Base-by-base conservation (phyloP, 2,113 vertebrate species). In the Aptenodytes forsteri region DNA sequence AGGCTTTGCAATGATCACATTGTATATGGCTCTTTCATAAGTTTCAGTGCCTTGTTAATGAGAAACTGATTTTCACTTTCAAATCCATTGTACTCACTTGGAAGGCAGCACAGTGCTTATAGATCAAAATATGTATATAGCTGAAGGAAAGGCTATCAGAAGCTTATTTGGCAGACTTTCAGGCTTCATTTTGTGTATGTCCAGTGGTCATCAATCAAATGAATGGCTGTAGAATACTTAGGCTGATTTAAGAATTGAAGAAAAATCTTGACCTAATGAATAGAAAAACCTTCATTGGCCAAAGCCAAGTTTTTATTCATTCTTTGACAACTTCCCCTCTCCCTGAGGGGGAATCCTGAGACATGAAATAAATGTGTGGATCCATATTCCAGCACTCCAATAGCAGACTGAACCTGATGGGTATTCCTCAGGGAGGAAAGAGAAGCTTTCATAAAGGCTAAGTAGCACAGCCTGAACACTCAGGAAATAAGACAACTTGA, bases 361-460 rank as follows among this genome's bases (percentile, higher is more conserved):
- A 80, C 22, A 54, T 0, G 0, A 89, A 93, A 73, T 83, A 87
- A 93, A 90, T 83, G 62, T 70, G 78, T 90, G 82, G 75, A 86
- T 93, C 90, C 38, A 27, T 93, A 90, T 95, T 93, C 71, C 30
- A 80, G 90, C 71, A 83, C 49, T 94, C 66, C 54, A 91, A 77
- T 4, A 92, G 75, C 79, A 95, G 87, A 92, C 71, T 25, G 20
- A 92, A 79, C 85, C 79, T 96, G 95, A 97, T 92, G 97, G 96
- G 88, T 97, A 83, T 86, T 96, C 92, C 93, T 90, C 79, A 71
- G 96, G 95, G 96, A 94, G 32, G 84, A 91, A 80, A 96, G 47
- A 83, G 87, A 82, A 95, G 70, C 87, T 93, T 94, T 93, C 93
- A 87, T 94, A 90, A 95, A 84, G 30, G 44, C 64, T 72, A 93